Base-by-base conservation (phyloP, 2,113 vertebrate genomes). In the Kryptolebias marmoratus region DNA sequence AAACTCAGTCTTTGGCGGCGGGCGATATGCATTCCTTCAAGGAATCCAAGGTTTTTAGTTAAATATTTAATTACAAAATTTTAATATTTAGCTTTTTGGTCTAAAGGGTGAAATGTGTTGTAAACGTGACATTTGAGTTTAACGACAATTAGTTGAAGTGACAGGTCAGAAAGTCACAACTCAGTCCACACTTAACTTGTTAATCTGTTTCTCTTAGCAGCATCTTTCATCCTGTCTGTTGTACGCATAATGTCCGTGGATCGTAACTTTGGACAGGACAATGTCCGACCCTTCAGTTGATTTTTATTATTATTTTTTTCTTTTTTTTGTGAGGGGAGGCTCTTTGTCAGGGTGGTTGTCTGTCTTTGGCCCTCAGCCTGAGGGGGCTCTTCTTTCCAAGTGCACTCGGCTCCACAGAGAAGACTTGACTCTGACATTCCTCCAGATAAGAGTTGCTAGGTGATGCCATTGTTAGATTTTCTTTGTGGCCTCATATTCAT, bases 401-500 rank as follows among this genome's bases (percentile, higher is more conserved):
- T 91, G 83, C 86, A 88, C 64, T 28, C 62, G 30, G 85, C 86
- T 75, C 75, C 81, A 90, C 88, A 88, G 89, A 85, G 49, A 82
- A 82, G 87, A 88, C 91, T 94, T 93, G 93, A 94, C 93, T 93
- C 87, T 88, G 87, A 90, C 79, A 94, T 95, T 94, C 92, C 92
- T 90, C 32, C 81, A 81, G 79, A 88, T 85, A 78, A 81, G 72
- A 78, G 93, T 94, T 94, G 93, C 93, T 90, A 88, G 90, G 93
- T 74, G 81, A 93, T 85, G 74, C 90, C 75, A 85, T 94, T 94
- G 92, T 94, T 84, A 71, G 72, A 62, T 71, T 75, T 54, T 87
- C 86, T 83, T 92, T 90, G 86, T 76, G 69, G 89, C 82, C 82
- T 78, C 91, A 94, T 92, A 94, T 94, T 93, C 91, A 94, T 94